Conservation (phyloP, 2,888 invertebrate species). For the Drosophila fulvimacula region DNA sequence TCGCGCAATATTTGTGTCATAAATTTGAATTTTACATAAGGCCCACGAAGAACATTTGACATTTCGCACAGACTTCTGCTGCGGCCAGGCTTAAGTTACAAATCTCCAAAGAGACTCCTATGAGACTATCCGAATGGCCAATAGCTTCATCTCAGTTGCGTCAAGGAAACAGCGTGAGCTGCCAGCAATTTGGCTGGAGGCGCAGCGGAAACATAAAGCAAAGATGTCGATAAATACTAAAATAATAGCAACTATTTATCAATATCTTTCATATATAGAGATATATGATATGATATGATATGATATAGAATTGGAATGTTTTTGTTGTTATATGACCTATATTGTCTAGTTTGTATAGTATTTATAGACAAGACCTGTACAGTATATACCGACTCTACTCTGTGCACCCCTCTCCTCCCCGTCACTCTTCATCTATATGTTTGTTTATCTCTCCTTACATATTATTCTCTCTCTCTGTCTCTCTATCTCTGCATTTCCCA, state of each 20-base stretch:
- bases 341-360: no score
- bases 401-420: background rate
- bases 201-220: background rate
- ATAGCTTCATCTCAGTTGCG: background rate
- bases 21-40: slow-evolving; percentile 61
- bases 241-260: background rate
- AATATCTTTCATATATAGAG: no score
- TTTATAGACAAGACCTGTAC: no score
- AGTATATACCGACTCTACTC: background rate
- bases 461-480: background rate
- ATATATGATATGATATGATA: no score
- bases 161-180: background rate
- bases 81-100: slow-evolving; percentile 43
- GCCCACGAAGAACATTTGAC: slow-evolving; percentile 39
- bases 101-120: slow-evolving; percentile 3
- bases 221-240: background rate
- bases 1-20: slow-evolving; percentile 60
- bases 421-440: no score
- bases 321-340: no score
- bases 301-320: background rate
- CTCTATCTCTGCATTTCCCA: accelerated
- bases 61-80: slow-evolving; percentile 25
- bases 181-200: background rate
- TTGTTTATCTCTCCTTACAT: background rate
- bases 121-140: background rate